phyloP scores from a whole-genome alignment of 2,888 invertebrate species.

The Drosophila melanosoma region DNA sequence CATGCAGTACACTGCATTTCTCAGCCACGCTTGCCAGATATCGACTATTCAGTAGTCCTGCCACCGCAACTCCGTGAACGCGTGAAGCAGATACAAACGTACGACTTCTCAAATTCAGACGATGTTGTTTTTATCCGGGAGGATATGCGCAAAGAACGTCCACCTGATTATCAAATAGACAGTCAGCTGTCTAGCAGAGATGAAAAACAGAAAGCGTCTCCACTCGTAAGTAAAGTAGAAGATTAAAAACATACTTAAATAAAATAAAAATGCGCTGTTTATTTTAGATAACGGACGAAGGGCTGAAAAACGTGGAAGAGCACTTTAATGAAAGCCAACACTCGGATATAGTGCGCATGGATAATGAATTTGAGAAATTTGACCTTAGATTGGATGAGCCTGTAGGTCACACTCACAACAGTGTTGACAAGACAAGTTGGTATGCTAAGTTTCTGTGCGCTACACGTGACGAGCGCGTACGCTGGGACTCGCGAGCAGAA shows the following conservation, averaged over 20 bases:
- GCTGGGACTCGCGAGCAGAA: slow-evolving; percentile 82
- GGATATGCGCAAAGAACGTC: slow-evolving; percentile 56
- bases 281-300: slow-evolving; percentile 25
- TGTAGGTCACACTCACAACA: slow-evolving; percentile 61
- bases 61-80: slow-evolving; percentile 77
- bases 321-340: slow-evolving; percentile 81
- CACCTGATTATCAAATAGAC: slow-evolving; percentile 51
- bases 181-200: slow-evolving; percentile 54
- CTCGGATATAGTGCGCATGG: slow-evolving; percentile 79
- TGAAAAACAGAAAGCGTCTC: slow-evolving; percentile 31
- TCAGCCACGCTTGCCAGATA: slow-evolving; percentile 58
- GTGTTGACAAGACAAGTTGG: slow-evolving; percentile 78
- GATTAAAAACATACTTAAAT: not conserved
- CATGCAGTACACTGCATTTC: slow-evolving; percentile 53
- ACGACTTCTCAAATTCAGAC: slow-evolving; percentile 79
- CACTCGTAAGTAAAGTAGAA: slow-evolving; percentile 31
- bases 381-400: slow-evolving; percentile 75
- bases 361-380: slow-evolving; percentile 75
- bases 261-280: not conserved
- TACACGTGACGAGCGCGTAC: slow-evolving; percentile 78
- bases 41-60: slow-evolving; percentile 81
- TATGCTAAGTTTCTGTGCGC: slow-evolving; percentile 75
- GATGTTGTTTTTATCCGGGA: slow-evolving; percentile 72
- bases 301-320: slow-evolving; percentile 46
- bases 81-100: slow-evolving; percentile 78